Percentiles rank a stretch among this genome's conserved stretches.
These are phyloP conservation scores for Hedychridium roseum DNA, from an alignment of 2,888 invertebrate genomes.

Conservation along the genomic window DNA sequence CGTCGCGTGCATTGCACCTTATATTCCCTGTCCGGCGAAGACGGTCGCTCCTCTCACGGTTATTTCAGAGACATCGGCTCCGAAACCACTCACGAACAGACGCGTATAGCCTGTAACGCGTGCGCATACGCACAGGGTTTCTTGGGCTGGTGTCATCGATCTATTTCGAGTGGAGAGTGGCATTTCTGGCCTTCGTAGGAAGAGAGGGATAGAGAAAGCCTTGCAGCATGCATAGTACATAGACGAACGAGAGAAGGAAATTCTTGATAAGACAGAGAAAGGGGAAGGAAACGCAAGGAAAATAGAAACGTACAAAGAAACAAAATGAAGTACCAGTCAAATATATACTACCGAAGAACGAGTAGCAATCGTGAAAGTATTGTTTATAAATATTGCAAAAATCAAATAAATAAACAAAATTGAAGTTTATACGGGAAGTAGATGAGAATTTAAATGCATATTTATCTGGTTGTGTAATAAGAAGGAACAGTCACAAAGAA, in stretches of 20 bases:
- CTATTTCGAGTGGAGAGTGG: slow-evolving; percentile 60
- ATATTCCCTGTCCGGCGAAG: slow-evolving; percentile 42
- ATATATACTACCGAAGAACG: no score
- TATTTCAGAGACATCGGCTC: slow-evolving; percentile 48
- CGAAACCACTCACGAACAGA: slow-evolving; percentile 22
- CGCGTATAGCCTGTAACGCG: slow-evolving; percentile 27
- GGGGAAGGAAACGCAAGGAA: slow-evolving; percentile 5
- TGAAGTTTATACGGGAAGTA: no score
- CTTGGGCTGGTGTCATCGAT: slow-evolving; percentile 62
- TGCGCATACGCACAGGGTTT: slow-evolving; percentile 46
- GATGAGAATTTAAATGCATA: no score
- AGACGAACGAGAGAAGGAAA: slow-evolving; percentile 9
- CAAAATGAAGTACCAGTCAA: no score
- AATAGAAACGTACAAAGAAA: no score
- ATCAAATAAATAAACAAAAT: no score
- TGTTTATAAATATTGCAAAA: no score
- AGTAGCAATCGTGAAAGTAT: no score
- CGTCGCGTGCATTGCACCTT: slow-evolving; percentile 48
- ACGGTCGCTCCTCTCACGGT: slow-evolving; percentile 39
- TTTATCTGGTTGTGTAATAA: no score
- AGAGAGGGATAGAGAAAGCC: slow-evolving; percentile 11
- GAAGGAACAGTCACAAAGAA: no score
- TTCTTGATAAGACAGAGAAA: not conserved
- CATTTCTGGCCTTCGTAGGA: slow-evolving; percentile 57
- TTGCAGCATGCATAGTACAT: no score